A percentile compares a stretch with the other conserved stretches of the same genome.
Evolutionary conservation across 2,888 invertebrate species (phyloP).

Genomic region (Drosophila formosana): DNA sequence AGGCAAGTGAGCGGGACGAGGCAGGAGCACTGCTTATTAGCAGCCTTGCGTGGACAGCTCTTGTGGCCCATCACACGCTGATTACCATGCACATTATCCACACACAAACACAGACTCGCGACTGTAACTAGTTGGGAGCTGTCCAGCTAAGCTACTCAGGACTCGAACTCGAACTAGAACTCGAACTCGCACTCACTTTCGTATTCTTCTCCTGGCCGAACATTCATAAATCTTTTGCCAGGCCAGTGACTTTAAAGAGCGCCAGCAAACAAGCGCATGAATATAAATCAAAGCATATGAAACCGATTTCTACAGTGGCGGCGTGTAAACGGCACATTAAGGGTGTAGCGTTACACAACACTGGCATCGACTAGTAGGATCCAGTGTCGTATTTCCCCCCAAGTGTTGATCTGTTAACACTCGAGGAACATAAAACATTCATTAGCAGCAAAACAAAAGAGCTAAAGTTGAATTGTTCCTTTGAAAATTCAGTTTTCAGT

Average conservation of each 20-base stretch:
- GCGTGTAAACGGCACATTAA: conserved; percentile 19
- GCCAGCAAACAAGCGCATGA: conserved; percentile 57
- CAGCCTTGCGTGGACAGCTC: conserved; percentile 59
- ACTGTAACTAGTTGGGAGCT: conserved; percentile 36
- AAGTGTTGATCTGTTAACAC: conserved; percentile 10
- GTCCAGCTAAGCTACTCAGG: conserved; percentile 30
- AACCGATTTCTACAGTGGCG: conserved; percentile 61
- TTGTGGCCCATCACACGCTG: conserved; percentile 56
- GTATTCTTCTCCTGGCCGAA: conserved; percentile 11
- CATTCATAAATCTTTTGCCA: conserved; percentile 56
- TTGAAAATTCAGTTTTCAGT: too few species aligned
- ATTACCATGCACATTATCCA: conserved; percentile 59
- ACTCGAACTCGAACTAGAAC: conserved; percentile 28
- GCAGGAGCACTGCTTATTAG: conserved; percentile 61
- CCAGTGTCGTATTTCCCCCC: conserved; percentile 43
- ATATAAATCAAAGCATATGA: conserved; percentile 64
- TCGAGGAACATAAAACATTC: conserved; percentile 4
- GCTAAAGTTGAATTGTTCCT: not conserved
- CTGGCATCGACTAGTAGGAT: conserved; percentile 7
- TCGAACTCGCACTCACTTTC: conserved; percentile 7
- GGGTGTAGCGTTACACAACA: conserved; percentile 52
- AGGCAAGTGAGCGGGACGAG: not conserved
- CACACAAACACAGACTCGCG: conserved; percentile 15
- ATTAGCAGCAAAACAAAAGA: not conserved
- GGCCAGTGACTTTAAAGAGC: conserved; percentile 47